These are phyloP conservation scores for Crotalus helleri DNA, from an alignment of 2,113 vertebrate genomes.

Conservation along the genomic window DNA sequence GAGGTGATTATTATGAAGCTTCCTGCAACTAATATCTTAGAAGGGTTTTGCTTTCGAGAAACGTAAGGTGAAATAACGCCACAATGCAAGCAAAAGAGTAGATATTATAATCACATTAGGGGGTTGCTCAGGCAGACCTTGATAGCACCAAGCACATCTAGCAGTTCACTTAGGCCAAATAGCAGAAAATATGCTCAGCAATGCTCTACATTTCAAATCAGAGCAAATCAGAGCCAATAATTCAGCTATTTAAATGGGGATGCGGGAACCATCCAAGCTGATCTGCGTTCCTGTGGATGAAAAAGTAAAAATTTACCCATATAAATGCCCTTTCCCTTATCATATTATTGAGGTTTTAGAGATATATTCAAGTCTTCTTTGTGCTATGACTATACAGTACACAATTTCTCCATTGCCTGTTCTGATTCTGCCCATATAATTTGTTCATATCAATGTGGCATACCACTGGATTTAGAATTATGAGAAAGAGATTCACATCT, in stretches of 20 bases:
- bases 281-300: not conserved
- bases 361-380: constrained; percentile 14
- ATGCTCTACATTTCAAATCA: not conserved
- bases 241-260: constrained; percentile 19
- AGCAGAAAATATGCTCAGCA: constrained; percentile 24
- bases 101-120: constrained; percentile 39
- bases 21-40: constrained; percentile 33
- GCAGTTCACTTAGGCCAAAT: constrained; percentile 26
- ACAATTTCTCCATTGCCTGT: constrained; percentile 16
- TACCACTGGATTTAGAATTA: not conserved
- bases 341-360: not conserved
- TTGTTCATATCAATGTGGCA: not conserved
- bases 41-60: constrained; percentile 14
- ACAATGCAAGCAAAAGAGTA: constrained; percentile 25
- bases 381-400: not conserved
- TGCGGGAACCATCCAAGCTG: not conserved
- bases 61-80: constrained; percentile 24
- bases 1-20: constrained; percentile 20
- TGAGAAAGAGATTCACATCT: not conserved
- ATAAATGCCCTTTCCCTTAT: not conserved
- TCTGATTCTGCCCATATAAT: constrained; percentile 32
- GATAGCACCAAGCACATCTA: constrained; percentile 27
- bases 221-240: constrained; percentile 1
- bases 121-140: constrained; percentile 29
- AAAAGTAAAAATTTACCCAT: not conserved